Percentiles rank a stretch among this genome's conserved stretches.
Conservation (phyloP, 2,797 vertebrate genomes). For the Loris lydekkerianus region DNA sequence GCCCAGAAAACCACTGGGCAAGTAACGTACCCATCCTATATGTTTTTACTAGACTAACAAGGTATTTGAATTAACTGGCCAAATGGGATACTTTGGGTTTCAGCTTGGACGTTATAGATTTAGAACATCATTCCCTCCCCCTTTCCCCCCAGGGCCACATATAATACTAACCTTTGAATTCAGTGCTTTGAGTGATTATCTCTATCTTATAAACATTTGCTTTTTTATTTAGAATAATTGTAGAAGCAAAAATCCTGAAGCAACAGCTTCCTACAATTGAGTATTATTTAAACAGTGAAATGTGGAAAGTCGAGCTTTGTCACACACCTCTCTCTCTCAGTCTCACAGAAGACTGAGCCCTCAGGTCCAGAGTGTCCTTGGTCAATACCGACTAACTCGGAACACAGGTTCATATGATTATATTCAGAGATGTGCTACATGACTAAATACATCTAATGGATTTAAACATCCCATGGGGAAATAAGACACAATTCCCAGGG, state of each 20-base stretch:
- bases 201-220: background rate
- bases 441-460: background rate
- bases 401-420: background rate
- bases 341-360: background rate
- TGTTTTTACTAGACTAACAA: background rate
- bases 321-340: background rate
- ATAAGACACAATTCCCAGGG: background rate
- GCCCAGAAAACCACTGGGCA: background rate
- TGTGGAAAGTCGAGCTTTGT: background rate
- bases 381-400: background rate
- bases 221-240: slow-evolving; percentile 21
- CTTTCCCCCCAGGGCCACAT: background rate
- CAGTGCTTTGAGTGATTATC: background rate
- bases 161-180: background rate
- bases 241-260: slow-evolving; percentile 20
- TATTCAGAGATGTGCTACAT: background rate
- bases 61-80: background rate
- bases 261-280: background rate
- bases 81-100: background rate
- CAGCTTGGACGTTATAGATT: background rate
- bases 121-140: background rate
- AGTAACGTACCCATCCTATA: background rate
- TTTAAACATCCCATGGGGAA: slow-evolving; percentile 28
- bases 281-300: background rate
- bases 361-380: background rate